phyloP scores from a whole-genome alignment of 2,113 vertebrate genomes.

The Tor tambroides region DNA sequence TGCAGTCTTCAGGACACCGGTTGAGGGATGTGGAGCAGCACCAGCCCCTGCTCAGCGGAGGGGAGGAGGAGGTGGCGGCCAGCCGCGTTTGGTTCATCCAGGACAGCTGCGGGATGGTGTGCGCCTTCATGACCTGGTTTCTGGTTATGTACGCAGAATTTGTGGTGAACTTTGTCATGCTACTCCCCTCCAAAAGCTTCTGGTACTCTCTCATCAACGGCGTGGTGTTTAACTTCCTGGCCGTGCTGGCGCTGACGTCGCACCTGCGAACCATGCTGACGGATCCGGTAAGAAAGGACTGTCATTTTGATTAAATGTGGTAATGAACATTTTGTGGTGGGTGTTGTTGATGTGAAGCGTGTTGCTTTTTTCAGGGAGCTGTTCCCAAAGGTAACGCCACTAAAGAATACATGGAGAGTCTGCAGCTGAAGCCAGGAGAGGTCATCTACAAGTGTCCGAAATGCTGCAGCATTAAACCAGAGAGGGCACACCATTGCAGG shows the following conservation, averaged over 20 bases:
- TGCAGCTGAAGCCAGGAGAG: constrained; percentile 95
- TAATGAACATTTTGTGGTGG: not conserved
- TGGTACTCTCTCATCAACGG: constrained; percentile 94
- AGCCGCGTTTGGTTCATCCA: constrained; percentile 94
- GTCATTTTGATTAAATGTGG: not conserved
- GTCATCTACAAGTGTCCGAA: constrained; percentile 99
- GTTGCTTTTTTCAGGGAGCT: constrained; percentile 80
- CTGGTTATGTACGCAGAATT: constrained; percentile 95
- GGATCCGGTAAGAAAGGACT: constrained; percentile 73
- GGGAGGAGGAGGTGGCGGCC: constrained; percentile 82
- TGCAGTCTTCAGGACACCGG: constrained; percentile 96
- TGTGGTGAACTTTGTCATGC: constrained; percentile 97
- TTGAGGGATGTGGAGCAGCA: constrained; percentile 96
- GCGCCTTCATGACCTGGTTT: constrained; percentile 93
- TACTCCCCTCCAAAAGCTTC: constrained; percentile 93
- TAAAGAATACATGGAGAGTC: constrained; percentile 96
- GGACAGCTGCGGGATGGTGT: constrained; percentile 95
- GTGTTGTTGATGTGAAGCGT: constrained; percentile 17
- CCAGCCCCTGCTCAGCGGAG: constrained; percentile 87
- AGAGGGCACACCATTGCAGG: constrained; percentile 90
- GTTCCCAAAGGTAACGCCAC: constrained; percentile 97
- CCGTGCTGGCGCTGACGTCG: constrained; percentile 73
- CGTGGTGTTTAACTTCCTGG: constrained; percentile 89
- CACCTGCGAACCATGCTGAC: constrained; percentile 78
- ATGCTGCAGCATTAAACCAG: constrained; percentile 87